Evolutionary conservation across 2,797 vertebrate genomes (phyloP), one percentile per base, ranked within the genome.

Genomic region (Poeciliopsis gracilis): DNA sequence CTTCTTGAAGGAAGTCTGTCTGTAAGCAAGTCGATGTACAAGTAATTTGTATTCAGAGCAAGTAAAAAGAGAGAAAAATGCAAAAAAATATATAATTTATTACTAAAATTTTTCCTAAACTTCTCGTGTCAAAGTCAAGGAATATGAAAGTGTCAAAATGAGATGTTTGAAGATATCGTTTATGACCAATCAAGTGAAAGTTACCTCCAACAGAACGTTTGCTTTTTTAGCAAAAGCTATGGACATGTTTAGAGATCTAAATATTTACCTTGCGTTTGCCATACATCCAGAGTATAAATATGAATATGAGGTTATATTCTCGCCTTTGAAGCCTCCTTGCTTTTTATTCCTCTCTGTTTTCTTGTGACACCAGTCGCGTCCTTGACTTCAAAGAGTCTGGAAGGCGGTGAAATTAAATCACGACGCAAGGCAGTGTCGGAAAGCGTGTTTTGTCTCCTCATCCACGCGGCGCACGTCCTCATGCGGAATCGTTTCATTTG

Each of bases 211-310:
- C 5, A 28, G 72, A 57, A 46, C 5, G 23, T 41, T 57, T 23
- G n/a, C n/a, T 28, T 72, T 78, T 76, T 36, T 66, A 72, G n/a
- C 28, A 38, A 25, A 36, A 46, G 61, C n/a, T 18, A 47, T 47
- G 49, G 75, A 76, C 12, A 13, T 45, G 45, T 53, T 63, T 23
- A 69, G 38, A 72, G 53, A 77, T 18, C 7, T 13, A 7, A 20
- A 41, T n/a, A 28, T 55, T 46, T 76, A 16, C 10, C 49, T 1
- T 3, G 38, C 23, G 55, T 76, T 77, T 45, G 8, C 45, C 57
- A 75, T 73, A 73, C 63, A 72, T 81, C 41, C 81, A 38, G 49
- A 72, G 71, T 79, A 77, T 66, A 47, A 82, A 79, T 45, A 67
- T 63, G 20, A 28, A 61, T 43, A 45, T 59, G 59, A 72, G n/a